Base-by-base conservation (phyloP, 2,797 vertebrate genomes). In the Salarias fasciatus region DNA sequence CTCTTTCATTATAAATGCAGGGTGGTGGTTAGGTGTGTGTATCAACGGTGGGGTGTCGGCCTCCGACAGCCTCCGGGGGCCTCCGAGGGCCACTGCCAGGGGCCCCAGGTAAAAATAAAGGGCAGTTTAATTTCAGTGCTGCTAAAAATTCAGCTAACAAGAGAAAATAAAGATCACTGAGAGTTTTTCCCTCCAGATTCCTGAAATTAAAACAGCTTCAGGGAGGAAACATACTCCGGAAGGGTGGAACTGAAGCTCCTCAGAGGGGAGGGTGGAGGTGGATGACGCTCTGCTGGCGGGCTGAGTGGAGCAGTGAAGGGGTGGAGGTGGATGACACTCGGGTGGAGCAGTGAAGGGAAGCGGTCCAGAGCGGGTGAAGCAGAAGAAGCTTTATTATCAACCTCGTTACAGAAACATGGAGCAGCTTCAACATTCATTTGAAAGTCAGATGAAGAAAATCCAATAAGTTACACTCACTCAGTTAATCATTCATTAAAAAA, bases 381-480 rank as follows among this genome's bases (percentile, higher is more conserved):
- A 71, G 57, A 57, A 63, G n/a, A 60, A 67, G 36, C 53, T 89
- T 89, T 89, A 90, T 88, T 89, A 5, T 62, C 44, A 82, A 72
- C 24, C 31, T 58, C 50, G 66, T 55, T 45, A 68, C 58, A 67
- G 74, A 79, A 83, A 84, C 69, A 53, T 75, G 82, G 78, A 85
- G 57, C 65, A 76, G 67, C 58, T 64, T 49, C 1, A 57, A 86
- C 75, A 72, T 76, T 85, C 56, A 75, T 73, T 72, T 69, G 59
- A 57, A 79, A 83, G 80, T 55, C 43, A 72, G 72, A 69, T 63
- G 12, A 38, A 72, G 54, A 37, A 45, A 60, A 68, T 49, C 42
- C 71, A 79, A 89, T 86, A 78, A 80, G 83, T 83, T 75, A 84
- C 53, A 83, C 0, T 57, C 62, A 63, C 35, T 41, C 28, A 53